These are phyloP conservation scores for Pavo muticus DNA, from an alignment of 2,113 vertebrate species.

Conservation along the genomic window DNA sequence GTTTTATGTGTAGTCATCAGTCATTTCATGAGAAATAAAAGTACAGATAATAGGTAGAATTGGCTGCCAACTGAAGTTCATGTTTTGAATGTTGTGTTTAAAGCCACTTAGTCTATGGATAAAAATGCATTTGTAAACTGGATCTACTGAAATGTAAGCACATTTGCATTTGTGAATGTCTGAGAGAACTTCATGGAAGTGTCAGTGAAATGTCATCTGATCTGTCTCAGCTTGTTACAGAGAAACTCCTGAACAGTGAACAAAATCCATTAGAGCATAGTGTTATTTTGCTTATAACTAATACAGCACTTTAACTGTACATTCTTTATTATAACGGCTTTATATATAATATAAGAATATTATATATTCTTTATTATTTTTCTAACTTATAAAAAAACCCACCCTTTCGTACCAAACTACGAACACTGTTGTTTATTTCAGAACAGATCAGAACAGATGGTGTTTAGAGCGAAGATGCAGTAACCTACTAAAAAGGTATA, in stretches of 20 bases:
- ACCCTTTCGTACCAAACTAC: not conserved
- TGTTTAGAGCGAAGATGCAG: slow-evolving; percentile 20
- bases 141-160: not conserved
- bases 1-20: not conserved
- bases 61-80: not conserved
- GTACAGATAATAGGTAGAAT: not conserved
- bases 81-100: not conserved
- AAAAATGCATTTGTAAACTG: not conserved
- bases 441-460: slow-evolving; percentile 67
- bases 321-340: not conserved
- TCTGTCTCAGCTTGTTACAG: not conserved
- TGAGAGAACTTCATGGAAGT: not conserved
- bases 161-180: not conserved
- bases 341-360: too few relatives aligned
- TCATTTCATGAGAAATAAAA: not conserved
- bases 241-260: not conserved
- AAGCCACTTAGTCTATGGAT: not conserved
- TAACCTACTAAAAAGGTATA: slow-evolving; percentile 42
- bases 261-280: not conserved
- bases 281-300: not conserved
- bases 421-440: slow-evolving; percentile 24
- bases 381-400: not conserved
- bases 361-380: not conserved
- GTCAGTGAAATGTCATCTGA: not conserved
- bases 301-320: accelerated